A percentile compares a stretch with the other conserved stretches of the same genome.
Evolutionary conservation across 2,888 invertebrate species (phyloP).

Genomic region (Lasioglossum pauxillum): DNA sequence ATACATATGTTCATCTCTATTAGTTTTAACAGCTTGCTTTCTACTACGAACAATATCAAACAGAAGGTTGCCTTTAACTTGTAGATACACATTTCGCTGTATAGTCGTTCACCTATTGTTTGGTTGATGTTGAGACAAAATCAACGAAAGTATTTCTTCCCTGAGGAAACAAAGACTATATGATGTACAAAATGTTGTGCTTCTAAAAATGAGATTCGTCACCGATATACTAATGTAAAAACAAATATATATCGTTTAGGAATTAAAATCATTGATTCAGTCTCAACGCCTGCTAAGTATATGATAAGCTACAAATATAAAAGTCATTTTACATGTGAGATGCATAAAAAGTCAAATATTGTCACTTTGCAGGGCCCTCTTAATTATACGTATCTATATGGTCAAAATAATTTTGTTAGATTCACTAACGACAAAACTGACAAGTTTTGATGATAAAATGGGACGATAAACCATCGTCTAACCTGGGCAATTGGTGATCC

Average conservation of each 20-base stretch:
- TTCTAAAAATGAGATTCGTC: neutral
- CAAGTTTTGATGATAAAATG: neutral
- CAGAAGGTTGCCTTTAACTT: neutral
- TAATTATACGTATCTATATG: neutral
- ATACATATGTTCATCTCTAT: neutral
- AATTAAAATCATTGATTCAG: neutral
- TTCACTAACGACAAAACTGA: neutral
- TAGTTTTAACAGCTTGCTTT: neutral
- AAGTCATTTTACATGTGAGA: neutral
- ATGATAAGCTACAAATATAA: neutral
- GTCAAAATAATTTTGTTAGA: neutral
- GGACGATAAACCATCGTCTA: neutral
- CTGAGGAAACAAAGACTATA: neutral
- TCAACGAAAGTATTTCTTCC: neutral
- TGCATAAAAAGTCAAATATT: constrained; percentile 9
- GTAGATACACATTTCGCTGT: neutral
- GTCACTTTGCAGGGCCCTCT: neutral
- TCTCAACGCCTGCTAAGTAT: constrained; percentile 1
- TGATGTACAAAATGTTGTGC: neutral
- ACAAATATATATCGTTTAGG: neutral
- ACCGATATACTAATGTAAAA: neutral
- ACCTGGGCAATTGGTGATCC: too few species aligned
- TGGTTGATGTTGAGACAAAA: neutral
- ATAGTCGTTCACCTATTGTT: neutral
- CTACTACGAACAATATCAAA: neutral